phyloP scores from a whole-genome alignment of 2,888 invertebrate species.

The Dasypolia templi region DNA sequence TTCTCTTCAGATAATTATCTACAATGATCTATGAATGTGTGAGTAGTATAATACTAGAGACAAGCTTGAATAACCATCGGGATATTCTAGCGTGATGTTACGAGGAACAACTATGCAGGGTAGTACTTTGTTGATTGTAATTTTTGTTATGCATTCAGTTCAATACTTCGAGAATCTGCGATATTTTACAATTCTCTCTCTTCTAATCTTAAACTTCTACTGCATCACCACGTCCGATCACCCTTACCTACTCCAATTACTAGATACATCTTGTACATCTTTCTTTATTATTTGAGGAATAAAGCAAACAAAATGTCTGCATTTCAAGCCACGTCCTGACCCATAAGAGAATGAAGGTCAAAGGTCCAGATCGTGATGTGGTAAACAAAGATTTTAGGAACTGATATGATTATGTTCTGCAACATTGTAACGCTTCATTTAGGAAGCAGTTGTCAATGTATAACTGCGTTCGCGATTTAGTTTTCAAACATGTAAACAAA shows the following conservation, averaged over 20 bases:
- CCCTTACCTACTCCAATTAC: not conserved
- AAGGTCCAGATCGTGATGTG: constrained; percentile 18
- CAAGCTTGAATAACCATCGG: too few relatives aligned
- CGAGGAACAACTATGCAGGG: too few relatives aligned
- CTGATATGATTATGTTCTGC: constrained; percentile 22
- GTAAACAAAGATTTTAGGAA: constrained; percentile 6
- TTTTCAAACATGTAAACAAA: not conserved
- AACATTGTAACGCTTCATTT: constrained; percentile 21
- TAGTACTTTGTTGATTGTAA: too few relatives aligned
- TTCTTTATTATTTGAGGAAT: not conserved
- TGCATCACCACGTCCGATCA: not conserved
- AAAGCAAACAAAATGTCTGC: constrained; percentile 5
- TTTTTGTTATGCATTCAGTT: too few relatives aligned
- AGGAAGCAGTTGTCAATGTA: not conserved
- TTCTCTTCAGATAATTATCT: constrained; percentile 1
- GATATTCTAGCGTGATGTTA: too few relatives aligned
- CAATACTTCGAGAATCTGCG: too few relatives aligned
- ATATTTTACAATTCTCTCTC: too few relatives aligned
- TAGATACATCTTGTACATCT: not conserved
- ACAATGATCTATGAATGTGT: not conserved
- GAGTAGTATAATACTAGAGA: constrained; percentile 3
- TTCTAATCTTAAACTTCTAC: too few relatives aligned
- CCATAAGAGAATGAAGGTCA: constrained; percentile 10
- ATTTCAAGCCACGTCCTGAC: constrained; percentile 10
- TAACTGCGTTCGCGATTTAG: not conserved